These are phyloP conservation scores for Suricata suricatta DNA, from an alignment of 2,113 vertebrate species.

Conservation along the genomic window DNA sequence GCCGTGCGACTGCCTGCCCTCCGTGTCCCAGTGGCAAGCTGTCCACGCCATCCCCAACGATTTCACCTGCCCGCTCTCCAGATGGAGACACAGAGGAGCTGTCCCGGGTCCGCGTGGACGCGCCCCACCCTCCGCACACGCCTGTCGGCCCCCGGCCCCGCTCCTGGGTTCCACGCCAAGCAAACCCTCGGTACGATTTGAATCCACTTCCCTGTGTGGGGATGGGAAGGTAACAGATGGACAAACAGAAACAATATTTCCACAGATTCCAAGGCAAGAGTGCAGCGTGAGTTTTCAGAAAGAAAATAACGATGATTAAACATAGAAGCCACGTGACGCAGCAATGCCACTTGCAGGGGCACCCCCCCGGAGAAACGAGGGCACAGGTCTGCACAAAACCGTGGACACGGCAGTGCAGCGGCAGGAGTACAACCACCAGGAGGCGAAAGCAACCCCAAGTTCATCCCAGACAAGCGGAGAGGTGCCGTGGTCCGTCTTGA, in stretches of 20 bases:
- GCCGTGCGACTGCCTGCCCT: not conserved
- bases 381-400: too few species aligned
- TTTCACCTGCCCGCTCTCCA: not conserved
- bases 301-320: too few species aligned
- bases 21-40: too few species aligned
- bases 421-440: too few species aligned
- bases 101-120: too few species aligned
- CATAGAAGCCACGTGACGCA: not conserved
- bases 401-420: too few species aligned
- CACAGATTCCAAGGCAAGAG: not conserved
- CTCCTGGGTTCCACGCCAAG: not conserved
- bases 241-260: not conserved
- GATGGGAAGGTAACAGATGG: not conserved
- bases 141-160: too few species aligned
- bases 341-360: too few species aligned
- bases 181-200: not conserved
- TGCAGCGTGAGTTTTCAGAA: not conserved
- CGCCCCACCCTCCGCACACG: too few species aligned
- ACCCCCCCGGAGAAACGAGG: not conserved
- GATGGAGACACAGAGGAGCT: not conserved
- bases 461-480: not conserved
- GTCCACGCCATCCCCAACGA: rapidly evolving
- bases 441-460: not conserved
- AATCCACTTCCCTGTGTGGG: not conserved
- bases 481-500: rapidly evolving